phyloP scores from a whole-genome alignment of 2,888 invertebrate species.

The Ophion ventricosus region DNA sequence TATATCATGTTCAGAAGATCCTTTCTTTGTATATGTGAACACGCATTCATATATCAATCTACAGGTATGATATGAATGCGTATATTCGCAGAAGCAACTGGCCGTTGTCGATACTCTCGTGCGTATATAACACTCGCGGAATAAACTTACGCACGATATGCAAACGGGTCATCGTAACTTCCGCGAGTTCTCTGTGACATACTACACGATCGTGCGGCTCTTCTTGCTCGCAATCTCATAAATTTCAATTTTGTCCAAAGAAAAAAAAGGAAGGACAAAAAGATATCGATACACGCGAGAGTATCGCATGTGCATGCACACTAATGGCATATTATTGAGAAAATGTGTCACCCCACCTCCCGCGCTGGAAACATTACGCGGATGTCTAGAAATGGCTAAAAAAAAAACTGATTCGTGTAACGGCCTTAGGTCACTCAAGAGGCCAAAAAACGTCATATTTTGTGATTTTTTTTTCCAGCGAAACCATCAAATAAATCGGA shows the following conservation, averaged over 20 bases:
- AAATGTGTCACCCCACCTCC: slow-evolving; percentile 17
- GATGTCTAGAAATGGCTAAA: slow-evolving; percentile 1
- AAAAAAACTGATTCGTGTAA: background rate
- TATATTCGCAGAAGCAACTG: slow-evolving; percentile 30
- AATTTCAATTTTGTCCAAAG: slow-evolving; percentile 51
- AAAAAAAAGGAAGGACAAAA: slow-evolving; percentile 26
- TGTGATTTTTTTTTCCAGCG: no score
- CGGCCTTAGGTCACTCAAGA: no score
- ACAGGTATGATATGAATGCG: slow-evolving; percentile 1
- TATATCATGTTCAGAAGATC: background rate
- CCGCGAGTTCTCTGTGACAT: slow-evolving; percentile 23
- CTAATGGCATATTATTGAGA: slow-evolving; percentile 36
- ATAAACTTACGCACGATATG: slow-evolving; percentile 51
- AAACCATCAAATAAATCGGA: no score
- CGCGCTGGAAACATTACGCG: background rate
- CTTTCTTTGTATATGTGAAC: background rate
- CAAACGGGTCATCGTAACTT: slow-evolving; percentile 39
- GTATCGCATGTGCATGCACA: slow-evolving; percentile 35
- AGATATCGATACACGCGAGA: slow-evolving; percentile 22
- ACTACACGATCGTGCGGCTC: slow-evolving; percentile 31
- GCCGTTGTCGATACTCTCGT: slow-evolving; percentile 45
- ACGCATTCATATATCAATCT: background rate
- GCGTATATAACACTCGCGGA: slow-evolving; percentile 4
- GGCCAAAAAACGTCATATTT: no score
- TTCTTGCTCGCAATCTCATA: slow-evolving; percentile 34